phyloP scores from a whole-genome alignment of 2,797 vertebrate species.

The Cossypha polioptera region DNA sequence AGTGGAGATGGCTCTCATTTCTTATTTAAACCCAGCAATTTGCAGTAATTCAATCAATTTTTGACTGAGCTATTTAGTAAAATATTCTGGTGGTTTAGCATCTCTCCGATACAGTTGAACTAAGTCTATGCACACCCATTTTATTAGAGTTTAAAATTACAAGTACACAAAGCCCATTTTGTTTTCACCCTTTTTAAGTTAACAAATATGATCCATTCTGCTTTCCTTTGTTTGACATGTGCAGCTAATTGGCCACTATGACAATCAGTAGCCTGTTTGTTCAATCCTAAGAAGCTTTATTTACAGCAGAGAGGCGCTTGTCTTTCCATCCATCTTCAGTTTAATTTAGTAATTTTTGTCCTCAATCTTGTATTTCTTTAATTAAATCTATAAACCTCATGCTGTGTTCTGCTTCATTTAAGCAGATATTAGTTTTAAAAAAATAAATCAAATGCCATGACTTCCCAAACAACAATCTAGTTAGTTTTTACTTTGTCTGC shows the following conservation, averaged over 20 bases:
- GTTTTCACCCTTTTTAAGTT: not conserved
- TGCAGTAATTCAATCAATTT: not conserved
- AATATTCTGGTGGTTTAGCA: not conserved
- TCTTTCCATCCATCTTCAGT: slow-evolving; percentile 25
- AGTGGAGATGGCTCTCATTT: not conserved
- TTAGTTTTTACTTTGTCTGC: not conserved
- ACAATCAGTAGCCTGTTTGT: slow-evolving; percentile 14
- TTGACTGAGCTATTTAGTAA: not conserved
- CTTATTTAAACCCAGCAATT: not conserved
- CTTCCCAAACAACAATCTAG: not conserved
- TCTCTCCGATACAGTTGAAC: not conserved
- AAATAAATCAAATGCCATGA: not conserved
- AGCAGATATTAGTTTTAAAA: not conserved
- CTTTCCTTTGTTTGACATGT: slow-evolving; percentile 6
- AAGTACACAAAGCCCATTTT: not conserved
- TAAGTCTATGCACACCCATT: not conserved
- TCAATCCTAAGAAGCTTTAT: slow-evolving; percentile 24
- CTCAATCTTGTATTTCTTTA: slow-evolving; percentile 26
- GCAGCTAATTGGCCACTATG: slow-evolving; percentile 8
- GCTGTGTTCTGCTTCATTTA: slow-evolving; percentile 21
- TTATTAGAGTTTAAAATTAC: not conserved
- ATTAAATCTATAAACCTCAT: slow-evolving; percentile 21
- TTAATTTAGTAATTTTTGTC: slow-evolving; percentile 21
- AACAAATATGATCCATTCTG: not conserved
- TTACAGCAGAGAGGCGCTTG: not conserved